A percentile compares a stretch with the other conserved stretches of the same genome.
These are phyloP conservation scores for Xyliphius kryptos DNA, from an alignment of 2,113 vertebrate species.

Conservation along the genomic window DNA sequence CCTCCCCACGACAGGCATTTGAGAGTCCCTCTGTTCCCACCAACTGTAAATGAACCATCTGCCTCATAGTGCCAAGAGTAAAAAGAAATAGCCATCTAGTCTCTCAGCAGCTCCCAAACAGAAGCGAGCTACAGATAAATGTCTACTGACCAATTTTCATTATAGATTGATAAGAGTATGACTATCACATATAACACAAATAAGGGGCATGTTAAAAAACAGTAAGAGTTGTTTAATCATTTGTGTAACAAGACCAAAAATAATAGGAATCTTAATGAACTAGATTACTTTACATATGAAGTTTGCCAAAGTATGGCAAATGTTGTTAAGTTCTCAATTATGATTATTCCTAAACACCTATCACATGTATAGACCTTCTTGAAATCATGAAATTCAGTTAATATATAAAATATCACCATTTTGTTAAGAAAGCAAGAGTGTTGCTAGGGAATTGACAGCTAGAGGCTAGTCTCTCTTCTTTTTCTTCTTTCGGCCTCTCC, in stretches of 20 bases:
- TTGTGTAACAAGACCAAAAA: not conserved
- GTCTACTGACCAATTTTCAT: constrained; percentile 16
- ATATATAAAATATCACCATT: no score
- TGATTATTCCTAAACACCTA: no score
- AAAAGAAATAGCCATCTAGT: constrained; percentile 29
- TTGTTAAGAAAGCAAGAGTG: no score
- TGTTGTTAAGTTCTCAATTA: no score
- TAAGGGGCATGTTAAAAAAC: not conserved
- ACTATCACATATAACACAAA: constrained; percentile 1
- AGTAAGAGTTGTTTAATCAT: not conserved
- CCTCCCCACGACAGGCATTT: constrained; percentile 28
- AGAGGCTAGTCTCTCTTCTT: no score
- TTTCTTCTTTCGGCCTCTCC: no score
- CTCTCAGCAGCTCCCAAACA: constrained; percentile 24
- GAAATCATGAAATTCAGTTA: no score
- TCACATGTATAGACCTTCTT: no score
- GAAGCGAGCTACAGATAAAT: constrained; percentile 24
- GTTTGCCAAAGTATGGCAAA: no score
- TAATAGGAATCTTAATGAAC: not conserved
- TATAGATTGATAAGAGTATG: constrained; percentile 11
- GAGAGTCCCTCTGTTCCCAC: constrained; percentile 37
- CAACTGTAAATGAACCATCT: constrained; percentile 45
- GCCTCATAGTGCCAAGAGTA: constrained; percentile 24
- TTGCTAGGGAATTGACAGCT: no score
- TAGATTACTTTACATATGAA: no score